These are phyloP conservation scores for Anorthoa munda DNA, from an alignment of 2,888 invertebrate species.

Conservation along the genomic window DNA sequence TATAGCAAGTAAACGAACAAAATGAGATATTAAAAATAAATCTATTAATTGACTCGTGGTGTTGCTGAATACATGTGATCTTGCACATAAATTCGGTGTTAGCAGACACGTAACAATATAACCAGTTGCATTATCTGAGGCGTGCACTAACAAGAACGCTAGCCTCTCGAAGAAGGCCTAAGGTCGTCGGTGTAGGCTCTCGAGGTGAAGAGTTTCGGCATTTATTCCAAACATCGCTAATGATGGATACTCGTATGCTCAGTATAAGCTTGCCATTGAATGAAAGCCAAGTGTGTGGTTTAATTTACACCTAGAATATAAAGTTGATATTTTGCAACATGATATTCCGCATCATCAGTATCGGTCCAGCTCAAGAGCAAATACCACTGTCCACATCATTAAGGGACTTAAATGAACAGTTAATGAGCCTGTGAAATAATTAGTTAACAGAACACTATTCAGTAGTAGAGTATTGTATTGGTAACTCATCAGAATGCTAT, in stretches of 20 bases:
- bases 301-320: slow-evolving; percentile 10
- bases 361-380: not conserved
- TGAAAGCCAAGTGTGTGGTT: slow-evolving; percentile 28
- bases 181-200: slow-evolving; percentile 10
- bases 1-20: not conserved
- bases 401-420: not conserved
- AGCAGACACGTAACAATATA: slow-evolving; percentile 1
- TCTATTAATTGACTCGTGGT: not conserved
- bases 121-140: slow-evolving; percentile 27
- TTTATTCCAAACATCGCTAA: slow-evolving; percentile 20
- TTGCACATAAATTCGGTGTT: not conserved
- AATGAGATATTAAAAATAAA: not conserved
- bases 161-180: slow-evolving; percentile 1
- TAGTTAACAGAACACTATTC: not conserved
- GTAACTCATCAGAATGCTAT: not conserved
- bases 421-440: slow-evolving; percentile 3
- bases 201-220: slow-evolving; percentile 13
- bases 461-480: not conserved
- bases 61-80: not conserved
- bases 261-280: slow-evolving; percentile 34
- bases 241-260: slow-evolving; percentile 20
- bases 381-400: not conserved
- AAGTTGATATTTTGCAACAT: slow-evolving; percentile 4
- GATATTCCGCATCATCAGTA: not conserved
- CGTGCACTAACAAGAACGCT: slow-evolving; percentile 12